Base-by-base conservation (phyloP, 1,140 invertebrate species). In the Stenopsyche tienmushanensis region DNA sequence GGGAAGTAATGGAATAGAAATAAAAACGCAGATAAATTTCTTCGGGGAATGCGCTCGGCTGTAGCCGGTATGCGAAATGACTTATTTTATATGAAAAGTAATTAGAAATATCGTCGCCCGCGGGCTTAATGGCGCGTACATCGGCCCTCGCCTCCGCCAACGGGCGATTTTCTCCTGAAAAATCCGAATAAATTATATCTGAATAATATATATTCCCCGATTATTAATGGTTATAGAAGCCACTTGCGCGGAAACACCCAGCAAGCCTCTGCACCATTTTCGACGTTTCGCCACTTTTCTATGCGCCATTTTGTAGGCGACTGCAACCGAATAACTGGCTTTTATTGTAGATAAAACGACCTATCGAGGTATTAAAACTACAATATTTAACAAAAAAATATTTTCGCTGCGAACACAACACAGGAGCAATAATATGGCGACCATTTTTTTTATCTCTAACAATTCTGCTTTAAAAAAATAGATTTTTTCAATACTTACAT, bases 1-100 rank as follows among this genome's bases (percentile, higher is more conserved):
- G n/a, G n/a, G n/a, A n/a, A n/a, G n/a, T n/a, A n/a, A n/a, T n/a
- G n/a, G n/a, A n/a, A 7, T 34, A 34, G 29, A 7, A 34, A 34
- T 34, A 34, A 34, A 34, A 34, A 34, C 5, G 5, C 5, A 34
- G 13, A 7, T 34, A 34, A 34, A 34, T 34, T 50, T 62, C 34
- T 52, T 20, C 57, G 57, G 44, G 23, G n/a, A 8, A 41, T 63
- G 49, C 50, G 39, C 34, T 42, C 66, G 34, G 57, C 52, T 53
- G 53, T 17, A 25, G 26, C 58, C 15, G 58, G 60, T 39, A 64
- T 64, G 26, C 62, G 29, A 64, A 67, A 67, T 67, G 66, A 67
- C 66, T 67, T 67, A 67, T 67, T 67, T 64, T 67, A 67, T 67
- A 67, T 67, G 66, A 67, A 67, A 67, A 64, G 66, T 67, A 67